Base-by-base conservation (phyloP, 1,140 invertebrate genomes). In the Panagrolaimus sp. region DNA sequence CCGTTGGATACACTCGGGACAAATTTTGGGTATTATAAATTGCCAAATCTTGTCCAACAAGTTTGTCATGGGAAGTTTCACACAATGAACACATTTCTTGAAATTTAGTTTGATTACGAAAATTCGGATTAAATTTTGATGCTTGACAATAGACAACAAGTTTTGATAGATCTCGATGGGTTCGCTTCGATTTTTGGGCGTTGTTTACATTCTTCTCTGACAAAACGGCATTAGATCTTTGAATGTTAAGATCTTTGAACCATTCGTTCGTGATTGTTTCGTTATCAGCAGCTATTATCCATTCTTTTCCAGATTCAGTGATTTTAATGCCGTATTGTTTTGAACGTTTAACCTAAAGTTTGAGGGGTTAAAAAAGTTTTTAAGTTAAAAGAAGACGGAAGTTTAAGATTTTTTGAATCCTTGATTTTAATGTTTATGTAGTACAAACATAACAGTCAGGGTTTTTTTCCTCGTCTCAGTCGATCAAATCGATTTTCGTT, bases 1-100 rank as follows among this genome's bases (percentile, higher is more conserved):
- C 92, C 75, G 86, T 94, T 89, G 4, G 94, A 74, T 96, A 96
- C 7, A 96, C 91, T 55, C 93, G 87, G 76, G 91, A 94, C 67
- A 98, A 89, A 62, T 82, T 80, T 21, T 75, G 68, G 9, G 71
- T 46, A 68, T 82, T 82, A 38, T 4, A 38, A 38, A 4, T 2
- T 38, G 32, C 32, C 32, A 78, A 46, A 12, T 72, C 76, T 64
- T 80, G 73, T n/a, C 83, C 81, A 15, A 83, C 21, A 12, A 81
- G 44, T 64, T 83, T 83, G 10, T 81, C 79, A 55, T 83, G 70
- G 48, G 81, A 83, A 15, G 69, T 73, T 55, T 81, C 79, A 21
- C 79, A 78, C 65, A 80, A 83, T n/a, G 79, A 82, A 44, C 79
- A 81, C 79, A 81, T 81, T 63, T 81, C 79, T 63, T 75, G 83